Percentiles rank a stretch among this genome's conserved stretches.
These are phyloP conservation scores for Bombus confusus DNA, from an alignment of 1,140 invertebrate genomes.

Conservation along the genomic window DNA sequence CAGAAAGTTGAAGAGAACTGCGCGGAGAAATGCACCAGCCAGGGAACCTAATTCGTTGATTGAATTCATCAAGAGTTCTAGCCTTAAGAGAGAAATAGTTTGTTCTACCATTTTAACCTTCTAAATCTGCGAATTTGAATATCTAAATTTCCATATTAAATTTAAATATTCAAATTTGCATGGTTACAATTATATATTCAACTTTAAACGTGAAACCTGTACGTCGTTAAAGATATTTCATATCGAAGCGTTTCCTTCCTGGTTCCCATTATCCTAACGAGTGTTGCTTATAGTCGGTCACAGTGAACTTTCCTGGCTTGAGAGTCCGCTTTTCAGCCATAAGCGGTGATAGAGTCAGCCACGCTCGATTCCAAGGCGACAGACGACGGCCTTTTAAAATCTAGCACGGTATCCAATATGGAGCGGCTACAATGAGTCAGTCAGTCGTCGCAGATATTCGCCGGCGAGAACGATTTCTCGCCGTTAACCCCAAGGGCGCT, in stretches of 20 bases:
- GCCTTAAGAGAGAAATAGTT: neutral
- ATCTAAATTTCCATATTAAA: neutral
- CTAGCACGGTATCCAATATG: conserved; percentile 52
- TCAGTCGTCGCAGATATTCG: conserved; percentile 19
- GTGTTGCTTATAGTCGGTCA: neutral
- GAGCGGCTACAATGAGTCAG: conserved; percentile 50
- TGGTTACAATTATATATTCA: neutral
- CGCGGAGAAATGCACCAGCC: neutral
- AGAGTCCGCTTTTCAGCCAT: conserved; percentile 38
- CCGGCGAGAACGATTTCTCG: conserved; percentile 49
- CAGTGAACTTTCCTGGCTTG: conserved; percentile 27
- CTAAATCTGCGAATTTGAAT: no score
- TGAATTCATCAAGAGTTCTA: neutral
- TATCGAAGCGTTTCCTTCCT: conserved; percentile 22
- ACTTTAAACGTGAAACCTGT: neutral
- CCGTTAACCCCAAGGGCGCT: conserved; percentile 36
- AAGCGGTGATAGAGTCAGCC: conserved; percentile 26
- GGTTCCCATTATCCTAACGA: conserved; percentile 14
- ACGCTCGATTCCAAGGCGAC: conserved; percentile 36
- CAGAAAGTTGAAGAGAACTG: neutral
- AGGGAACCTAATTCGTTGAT: neutral
- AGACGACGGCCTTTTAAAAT: conserved; percentile 51
- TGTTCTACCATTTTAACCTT: neutral
- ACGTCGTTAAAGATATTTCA: neutral
- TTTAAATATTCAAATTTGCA: neutral